Base-by-base conservation (phyloP, 1,140 invertebrate species). In the Drosophila persimilis region DNA sequence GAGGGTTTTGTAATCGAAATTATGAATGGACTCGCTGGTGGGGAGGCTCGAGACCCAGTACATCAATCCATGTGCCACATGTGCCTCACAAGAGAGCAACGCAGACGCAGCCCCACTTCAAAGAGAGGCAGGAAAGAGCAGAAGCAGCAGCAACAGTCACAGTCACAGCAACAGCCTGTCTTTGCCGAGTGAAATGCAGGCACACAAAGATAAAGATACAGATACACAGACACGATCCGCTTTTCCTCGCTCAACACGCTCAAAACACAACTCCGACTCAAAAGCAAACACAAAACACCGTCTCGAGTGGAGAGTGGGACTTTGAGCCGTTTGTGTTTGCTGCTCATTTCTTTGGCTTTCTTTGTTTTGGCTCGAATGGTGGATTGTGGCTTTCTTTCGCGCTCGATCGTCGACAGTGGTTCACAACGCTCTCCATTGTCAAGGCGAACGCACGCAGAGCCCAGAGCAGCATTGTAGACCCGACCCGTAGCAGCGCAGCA, bases 361-460 rank as follows among this genome's bases (percentile, higher is more conserved):
- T 84, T 84, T 84, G 75, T 77, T 75, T 39, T 65, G 56, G 61
- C 59, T 70, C 65, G 65, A 62, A 88, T 78, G 81, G 77, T 74
- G 76, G 66, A 72, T 75, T 72, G 41, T 50, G 59, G 70, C 81
- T 88, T 86, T 86, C 83, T 77, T 61, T 73, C 53, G 56, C 58
- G 78, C 53, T 75, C 66, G 71, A 50, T 50, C 66, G 63, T 73
- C 61, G 54, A 35, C 73, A 54, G 60, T 73, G 66, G 66, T 71
- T 90, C 89, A 90, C 73, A 90, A 86, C 78, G 78, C 81, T 80
- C 79, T 60, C 85, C 89, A 90, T 89, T 90, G 89, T 89, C 89
- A 90, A 90, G 89, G 84, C 85, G 89, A 89, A 75, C 81, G 89
- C 89, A 90, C 84, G 73, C 71, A 57, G 48, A 72, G 75, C 61